A percentile compares a stretch with the other conserved stretches of the same genome.
These are phyloP conservation scores for Notolabrus celidotus DNA, from an alignment of 2,797 vertebrate species.

Conservation along the genomic window DNA sequence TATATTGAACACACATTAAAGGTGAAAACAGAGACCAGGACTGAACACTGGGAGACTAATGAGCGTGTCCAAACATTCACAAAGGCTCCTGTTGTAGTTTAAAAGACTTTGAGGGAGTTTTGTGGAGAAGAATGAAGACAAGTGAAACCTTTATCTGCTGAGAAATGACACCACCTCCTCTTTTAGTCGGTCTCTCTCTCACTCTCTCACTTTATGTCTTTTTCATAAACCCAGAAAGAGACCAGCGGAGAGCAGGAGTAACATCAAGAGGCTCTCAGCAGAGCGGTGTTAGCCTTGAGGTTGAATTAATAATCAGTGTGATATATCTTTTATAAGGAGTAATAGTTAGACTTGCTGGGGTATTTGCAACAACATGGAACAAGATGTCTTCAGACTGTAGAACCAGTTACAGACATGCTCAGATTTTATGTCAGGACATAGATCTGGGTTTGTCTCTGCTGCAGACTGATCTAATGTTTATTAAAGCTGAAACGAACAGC, in stretches of 20 bases:
- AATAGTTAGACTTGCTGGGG: conserved; percentile 65
- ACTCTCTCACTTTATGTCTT: conserved; percentile 21
- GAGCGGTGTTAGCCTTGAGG: conserved; percentile 60
- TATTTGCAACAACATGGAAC: conserved; percentile 72
- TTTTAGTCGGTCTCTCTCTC: neutral
- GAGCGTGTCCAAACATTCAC: no score
- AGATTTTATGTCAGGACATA: conserved; percentile 19
- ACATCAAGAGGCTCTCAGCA: conserved; percentile 43
- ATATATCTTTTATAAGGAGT: conserved; percentile 74
- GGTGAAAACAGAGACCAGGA: no score
- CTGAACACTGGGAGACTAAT: no score
- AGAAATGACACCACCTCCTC: neutral
- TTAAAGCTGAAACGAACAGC: conserved; percentile 49
- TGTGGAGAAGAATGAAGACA: neutral
- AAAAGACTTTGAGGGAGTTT: no score
- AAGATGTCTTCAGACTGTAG: conserved; percentile 50
- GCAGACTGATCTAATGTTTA: conserved; percentile 31
- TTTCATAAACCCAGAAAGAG: conserved; percentile 44
- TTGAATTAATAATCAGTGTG: conserved; percentile 68
- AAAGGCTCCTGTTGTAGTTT: no score
- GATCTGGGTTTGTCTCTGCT: conserved; percentile 21
- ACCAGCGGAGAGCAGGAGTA: conserved; percentile 19
- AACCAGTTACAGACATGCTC: neutral
- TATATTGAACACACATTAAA: no score
- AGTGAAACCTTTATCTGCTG: neutral